Percentiles rank a stretch among this genome's conserved stretches.
Evolutionary conservation across 2,113 vertebrate species (phyloP).

Genomic region (Aegotheles bennettii): DNA sequence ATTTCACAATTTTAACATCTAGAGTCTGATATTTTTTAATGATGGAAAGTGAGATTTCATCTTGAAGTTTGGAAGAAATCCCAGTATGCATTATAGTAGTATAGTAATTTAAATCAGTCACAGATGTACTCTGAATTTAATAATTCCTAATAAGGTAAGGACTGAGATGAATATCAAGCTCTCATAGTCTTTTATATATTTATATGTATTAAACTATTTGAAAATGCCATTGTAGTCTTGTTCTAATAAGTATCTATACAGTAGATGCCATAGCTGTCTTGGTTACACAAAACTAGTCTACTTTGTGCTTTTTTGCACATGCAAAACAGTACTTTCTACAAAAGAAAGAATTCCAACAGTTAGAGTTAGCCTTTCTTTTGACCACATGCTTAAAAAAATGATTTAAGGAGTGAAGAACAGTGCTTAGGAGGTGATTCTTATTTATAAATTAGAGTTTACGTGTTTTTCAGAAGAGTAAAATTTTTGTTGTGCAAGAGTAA

Average conservation of each 20-base stretch:
- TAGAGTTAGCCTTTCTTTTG: background rate
- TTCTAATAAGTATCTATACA: no score
- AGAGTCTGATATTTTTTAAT: background rate
- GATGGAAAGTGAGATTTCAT: background rate
- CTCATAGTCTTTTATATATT: no score
- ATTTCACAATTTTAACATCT: background rate
- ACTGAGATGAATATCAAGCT: background rate
- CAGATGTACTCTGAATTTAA: background rate
- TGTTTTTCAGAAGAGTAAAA: background rate
- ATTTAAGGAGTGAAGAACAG: background rate
- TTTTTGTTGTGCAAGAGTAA: no score
- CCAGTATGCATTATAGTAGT: background rate
- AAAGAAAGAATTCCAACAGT: background rate
- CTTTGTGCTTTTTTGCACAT: no score
- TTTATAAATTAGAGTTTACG: background rate
- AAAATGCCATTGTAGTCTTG: no score
- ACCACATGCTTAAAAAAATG: background rate
- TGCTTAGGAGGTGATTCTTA: background rate
- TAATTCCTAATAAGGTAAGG: background rate
- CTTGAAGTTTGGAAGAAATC: background rate
- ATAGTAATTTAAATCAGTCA: background rate
- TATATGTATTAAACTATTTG: no score
- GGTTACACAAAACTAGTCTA: no score
- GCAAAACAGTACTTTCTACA: constrained; percentile 25
- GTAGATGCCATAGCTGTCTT: no score